Conservation (phyloP, 2,797 vertebrate genomes). For the Poecilia gillii region DNA sequence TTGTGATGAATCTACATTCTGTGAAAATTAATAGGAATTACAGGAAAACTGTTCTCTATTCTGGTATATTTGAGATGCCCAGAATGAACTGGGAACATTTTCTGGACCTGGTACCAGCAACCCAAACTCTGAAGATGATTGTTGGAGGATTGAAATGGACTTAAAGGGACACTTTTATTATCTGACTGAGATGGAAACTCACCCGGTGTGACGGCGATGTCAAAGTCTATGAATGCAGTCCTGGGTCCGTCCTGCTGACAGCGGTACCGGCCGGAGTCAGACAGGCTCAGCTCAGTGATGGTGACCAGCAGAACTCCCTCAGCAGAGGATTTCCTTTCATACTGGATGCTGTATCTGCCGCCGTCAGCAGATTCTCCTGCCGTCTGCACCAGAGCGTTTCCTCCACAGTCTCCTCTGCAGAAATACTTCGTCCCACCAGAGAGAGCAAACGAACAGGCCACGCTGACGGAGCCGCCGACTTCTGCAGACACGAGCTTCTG, state of each 20-base stretch:
- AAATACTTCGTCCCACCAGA: neutral
- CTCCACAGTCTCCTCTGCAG: slow-evolving; percentile 4
- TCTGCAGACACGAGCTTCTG: neutral
- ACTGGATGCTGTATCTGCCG: slow-evolving; percentile 4
- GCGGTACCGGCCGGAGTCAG: slow-evolving; percentile 9
- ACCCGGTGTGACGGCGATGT: neutral
- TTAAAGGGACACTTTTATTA: neutral
- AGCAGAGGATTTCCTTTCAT: neutral
- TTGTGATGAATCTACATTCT: too few species aligned
- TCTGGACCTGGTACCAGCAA: neutral
- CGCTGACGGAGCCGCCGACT: neutral
- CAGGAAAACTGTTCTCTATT: too few species aligned
- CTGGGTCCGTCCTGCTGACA: neutral
- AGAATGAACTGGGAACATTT: neutral
- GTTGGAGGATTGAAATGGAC: neutral
- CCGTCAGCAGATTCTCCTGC: neutral
- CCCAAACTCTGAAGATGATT: neutral
- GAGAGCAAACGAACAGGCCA: neutral
- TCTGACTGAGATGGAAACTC: neutral
- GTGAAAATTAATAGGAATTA: neutral
- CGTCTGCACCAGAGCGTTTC: neutral
- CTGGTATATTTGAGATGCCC: too few species aligned
- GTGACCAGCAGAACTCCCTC: neutral
- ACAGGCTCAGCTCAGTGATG: neutral
- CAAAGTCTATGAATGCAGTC: neutral